phyloP scores from a whole-genome alignment of 2,797 vertebrate species.

The Arrhamphus sclerolepis region DNA sequence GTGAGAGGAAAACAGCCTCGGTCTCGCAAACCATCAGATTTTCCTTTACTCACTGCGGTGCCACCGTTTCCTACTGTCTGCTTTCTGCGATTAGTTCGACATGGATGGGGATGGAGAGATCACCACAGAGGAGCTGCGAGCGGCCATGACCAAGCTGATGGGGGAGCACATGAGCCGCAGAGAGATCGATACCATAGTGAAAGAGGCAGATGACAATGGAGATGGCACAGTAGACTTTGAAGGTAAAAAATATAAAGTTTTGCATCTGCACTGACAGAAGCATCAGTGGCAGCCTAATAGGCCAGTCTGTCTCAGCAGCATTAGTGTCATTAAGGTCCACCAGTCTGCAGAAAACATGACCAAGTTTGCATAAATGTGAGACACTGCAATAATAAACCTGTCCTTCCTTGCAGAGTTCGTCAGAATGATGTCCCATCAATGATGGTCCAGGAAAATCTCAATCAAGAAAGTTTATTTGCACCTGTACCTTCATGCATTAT shows the following conservation, averaged over 20 bases:
- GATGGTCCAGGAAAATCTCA: slow-evolving; percentile 29
- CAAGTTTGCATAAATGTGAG: background rate
- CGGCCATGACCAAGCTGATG: slow-evolving; percentile 94
- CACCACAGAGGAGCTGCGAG: slow-evolving; percentile 91
- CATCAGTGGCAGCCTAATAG: background rate
- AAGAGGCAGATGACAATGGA: slow-evolving; percentile 94
- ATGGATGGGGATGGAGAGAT: slow-evolving; percentile 97
- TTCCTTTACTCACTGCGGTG: background rate
- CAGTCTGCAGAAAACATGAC: no score
- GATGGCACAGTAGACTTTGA: slow-evolving; percentile 98
- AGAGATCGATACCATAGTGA: slow-evolving; percentile 93
- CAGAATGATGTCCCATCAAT: slow-evolving; percentile 83
- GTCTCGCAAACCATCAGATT: background rate
- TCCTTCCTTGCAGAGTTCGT: slow-evolving; percentile 78
- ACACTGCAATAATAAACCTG: slow-evolving; percentile 1
- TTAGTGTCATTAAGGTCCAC: no score
- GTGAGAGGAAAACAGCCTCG: slow-evolving; percentile 53
- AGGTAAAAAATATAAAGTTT: slow-evolving; percentile 78
- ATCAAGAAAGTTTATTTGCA: slow-evolving; percentile 10
- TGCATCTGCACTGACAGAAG: background rate
- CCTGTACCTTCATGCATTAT: background rate
- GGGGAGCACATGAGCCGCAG: slow-evolving; percentile 90
- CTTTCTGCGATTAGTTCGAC: slow-evolving; percentile 85
- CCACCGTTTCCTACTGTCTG: background rate
- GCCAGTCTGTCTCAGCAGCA: no score